These are phyloP conservation scores for Myopa tessellatipennis DNA, from an alignment of 2,888 invertebrate species.

Conservation along the genomic window DNA sequence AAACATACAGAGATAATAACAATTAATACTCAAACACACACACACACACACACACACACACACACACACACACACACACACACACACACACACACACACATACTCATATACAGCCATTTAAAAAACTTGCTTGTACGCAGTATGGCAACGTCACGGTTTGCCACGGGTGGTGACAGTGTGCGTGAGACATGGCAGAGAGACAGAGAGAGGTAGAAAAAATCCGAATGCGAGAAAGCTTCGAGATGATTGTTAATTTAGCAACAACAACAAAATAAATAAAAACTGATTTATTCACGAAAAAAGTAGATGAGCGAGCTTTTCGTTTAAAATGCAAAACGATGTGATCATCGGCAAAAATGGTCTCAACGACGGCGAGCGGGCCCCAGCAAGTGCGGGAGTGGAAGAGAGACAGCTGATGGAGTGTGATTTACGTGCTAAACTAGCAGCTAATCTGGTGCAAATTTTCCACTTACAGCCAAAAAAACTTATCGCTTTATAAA, in stretches of 20 bases:
- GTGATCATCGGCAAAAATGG: constrained; percentile 36
- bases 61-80: background rate
- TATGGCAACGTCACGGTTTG: background rate
- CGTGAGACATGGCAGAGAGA: background rate
- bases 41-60: constrained; percentile 4
- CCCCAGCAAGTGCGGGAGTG: background rate
- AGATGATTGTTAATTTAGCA: background rate
- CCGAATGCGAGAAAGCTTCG: background rate
- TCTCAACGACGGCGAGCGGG: background rate
- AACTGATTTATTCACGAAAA: background rate
- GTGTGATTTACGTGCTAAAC: too few relatives aligned
- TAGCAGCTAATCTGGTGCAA: too few relatives aligned
- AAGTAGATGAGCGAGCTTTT: background rate
- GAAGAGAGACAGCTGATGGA: background rate
- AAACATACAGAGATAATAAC: constrained; percentile 17
- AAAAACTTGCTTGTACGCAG: background rate
- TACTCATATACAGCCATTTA: background rate
- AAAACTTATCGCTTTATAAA: too few relatives aligned
- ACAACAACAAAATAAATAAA: background rate
- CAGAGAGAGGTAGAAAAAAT: constrained; percentile 7
- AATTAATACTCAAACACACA: background rate
- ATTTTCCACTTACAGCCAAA: too few relatives aligned
- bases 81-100: background rate
- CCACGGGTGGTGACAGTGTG: too few relatives aligned
- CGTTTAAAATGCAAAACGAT: constrained; percentile 30